phyloP scores from a whole-genome alignment of 1,140 invertebrate genomes.

The Harpegnathos saltator region DNA sequence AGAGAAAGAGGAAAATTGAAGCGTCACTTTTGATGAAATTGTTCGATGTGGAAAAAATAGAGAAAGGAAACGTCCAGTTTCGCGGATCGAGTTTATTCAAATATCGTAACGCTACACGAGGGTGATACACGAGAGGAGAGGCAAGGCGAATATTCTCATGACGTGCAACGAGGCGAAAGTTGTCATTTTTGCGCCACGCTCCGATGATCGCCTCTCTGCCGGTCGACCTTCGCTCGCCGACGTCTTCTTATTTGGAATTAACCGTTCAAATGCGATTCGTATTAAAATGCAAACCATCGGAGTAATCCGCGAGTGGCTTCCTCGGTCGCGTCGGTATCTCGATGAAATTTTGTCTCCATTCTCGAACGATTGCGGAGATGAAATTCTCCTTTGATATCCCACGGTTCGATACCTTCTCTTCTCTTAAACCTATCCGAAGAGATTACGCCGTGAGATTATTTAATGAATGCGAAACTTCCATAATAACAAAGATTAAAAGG shows the following conservation, averaged over 20 bases:
- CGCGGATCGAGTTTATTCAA: background rate
- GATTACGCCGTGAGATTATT: slow-evolving; percentile 14
- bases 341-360: slow-evolving; percentile 35
- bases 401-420: background rate
- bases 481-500: slow-evolving; percentile 6
- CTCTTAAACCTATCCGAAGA: slow-evolving; percentile 16
- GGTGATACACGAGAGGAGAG: background rate
- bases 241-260: slow-evolving; percentile 41
- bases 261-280: slow-evolving; percentile 36
- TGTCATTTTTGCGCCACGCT: slow-evolving; percentile 22
- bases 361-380: slow-evolving; percentile 1
- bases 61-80: background rate
- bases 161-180: background rate
- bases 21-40: background rate
- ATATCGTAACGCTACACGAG: background rate
- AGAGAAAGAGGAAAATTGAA: background rate
- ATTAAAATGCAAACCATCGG: slow-evolving; percentile 10
- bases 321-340: slow-evolving; percentile 5
- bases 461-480: background rate
- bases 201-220: slow-evolving; percentile 10
- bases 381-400: slow-evolving; percentile 10
- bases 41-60: background rate
- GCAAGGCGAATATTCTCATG: background rate
- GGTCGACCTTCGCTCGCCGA: slow-evolving; percentile 14
- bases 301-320: background rate